Base-by-base conservation (phyloP, 2,797 vertebrate species). In the Crenichthys baileyi region DNA sequence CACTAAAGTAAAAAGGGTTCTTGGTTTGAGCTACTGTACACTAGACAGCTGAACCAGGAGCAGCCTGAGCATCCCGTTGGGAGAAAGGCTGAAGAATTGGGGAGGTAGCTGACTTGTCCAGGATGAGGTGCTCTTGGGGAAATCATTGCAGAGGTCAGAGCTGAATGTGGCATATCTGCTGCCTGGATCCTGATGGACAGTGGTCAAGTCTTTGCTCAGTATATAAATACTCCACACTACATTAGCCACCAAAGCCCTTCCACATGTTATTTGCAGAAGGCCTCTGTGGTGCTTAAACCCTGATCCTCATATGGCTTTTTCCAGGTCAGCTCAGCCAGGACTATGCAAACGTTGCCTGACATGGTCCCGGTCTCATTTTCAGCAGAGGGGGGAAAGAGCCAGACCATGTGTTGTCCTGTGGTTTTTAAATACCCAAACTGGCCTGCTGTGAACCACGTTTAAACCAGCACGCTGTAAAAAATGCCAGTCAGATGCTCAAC, bases 201-300 rank as follows among this genome's bases (percentile, higher is more conserved):
- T 84, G 89, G 80, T 91, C 90, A 79, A 83, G 91, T 88, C 90
- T 77, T 82, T 60, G 63, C 82, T 87, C 88, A 93, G 92, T 94
- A 85, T 88, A 95, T 95, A 95, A 96, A 95, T 89, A 91, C 90
- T 92, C 88, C 91, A 95, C 76, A 94, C 95, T 94, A 94, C 95
- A 95, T 95, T 95, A 94, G 89, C 87, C 81, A 61, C 92, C 90
- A 93, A 94, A 96, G 94, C 91, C 93, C 87, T 95, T 95, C 93
- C 94, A 95, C 93, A 93, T 95, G 95, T 92, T 95, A 92, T 95
- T 95, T 94, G 93, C 90, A 89, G 87, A 94, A 94, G 93, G 92
- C 90, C 93, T 93, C 90, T 50, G 51, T 78, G 89, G 92, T 88
- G 90, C 90, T 94, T 86, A 90, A 90, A 82, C 76, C 78, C 84